Base-by-base conservation (phyloP, 2,113 vertebrate genomes). In the Craseonycteris thonglongyai region DNA sequence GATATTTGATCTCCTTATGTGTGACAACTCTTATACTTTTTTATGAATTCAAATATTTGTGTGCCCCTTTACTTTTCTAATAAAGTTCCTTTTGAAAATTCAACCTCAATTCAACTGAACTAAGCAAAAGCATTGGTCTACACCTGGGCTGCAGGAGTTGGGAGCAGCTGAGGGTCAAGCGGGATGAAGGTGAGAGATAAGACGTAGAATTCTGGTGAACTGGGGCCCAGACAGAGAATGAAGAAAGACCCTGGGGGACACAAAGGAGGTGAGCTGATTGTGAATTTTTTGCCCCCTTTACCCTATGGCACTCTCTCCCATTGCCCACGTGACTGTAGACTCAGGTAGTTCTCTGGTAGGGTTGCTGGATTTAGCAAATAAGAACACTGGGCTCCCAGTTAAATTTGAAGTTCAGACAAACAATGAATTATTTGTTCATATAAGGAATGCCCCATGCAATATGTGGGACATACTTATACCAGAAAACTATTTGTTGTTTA, bases 21-120 rank as follows among this genome's bases (percentile, higher is more conserved):
- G 51, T 42, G 94, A 85, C 63, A 72, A 45, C 26, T 65, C 40
- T 38, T 51, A 6, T 51, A 28, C 14, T 74, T 90, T 35, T 79
- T 42, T n/a, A 69, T 88, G n/a, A 95, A 78, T 82, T 89, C 63
- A 79, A 75, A 88, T 94, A 95, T 78, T 85, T 82, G 35, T 81
- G 56, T 88, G 85, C 26, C 51, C 24, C 18, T 81, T 90, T 88
- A 58, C 11, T 72, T 85, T 95, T 90, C 58, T 84, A 83, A 84
- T 92, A 90, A 84, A 78, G 8, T 76, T 90, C 10, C 13, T 87
- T 90, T 91, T 80, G 49, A 76, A 90, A 96, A n/a, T 71, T 93
- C 75, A 38, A 51, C 49, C 49, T 94, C 38, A 40, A 0, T 40
- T 40, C 47, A 76, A 35, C 78, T 68, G 76, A 87, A 26, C 58